Evolutionary conservation across 2,797 vertebrate genomes (phyloP).

Genomic region (Acridotheres tristis): DNA sequence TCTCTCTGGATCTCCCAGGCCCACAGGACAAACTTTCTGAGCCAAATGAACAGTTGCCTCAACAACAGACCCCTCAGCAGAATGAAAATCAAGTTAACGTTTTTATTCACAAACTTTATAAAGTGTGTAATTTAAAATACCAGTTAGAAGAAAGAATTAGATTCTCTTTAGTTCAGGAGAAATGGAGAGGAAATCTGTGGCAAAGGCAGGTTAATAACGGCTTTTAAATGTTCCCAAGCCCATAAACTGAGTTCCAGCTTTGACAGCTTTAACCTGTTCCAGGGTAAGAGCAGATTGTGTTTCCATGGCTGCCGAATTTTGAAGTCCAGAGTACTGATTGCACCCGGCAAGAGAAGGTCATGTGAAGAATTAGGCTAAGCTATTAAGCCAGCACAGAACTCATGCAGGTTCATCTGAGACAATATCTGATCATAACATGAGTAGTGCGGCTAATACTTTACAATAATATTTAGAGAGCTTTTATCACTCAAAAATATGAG

Average conservation of each 20-base stretch:
- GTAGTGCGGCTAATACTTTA: not conserved
- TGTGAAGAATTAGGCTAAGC: not conserved
- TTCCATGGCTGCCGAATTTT: slow-evolving; percentile 8
- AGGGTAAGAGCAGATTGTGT: not conserved
- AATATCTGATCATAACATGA: not conserved
- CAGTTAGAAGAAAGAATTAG: not conserved
- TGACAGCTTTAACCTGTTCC: not conserved
- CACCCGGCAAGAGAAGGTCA: not conserved
- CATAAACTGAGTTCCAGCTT: not conserved
- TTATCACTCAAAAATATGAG: not conserved
- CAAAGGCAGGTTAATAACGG: not conserved
- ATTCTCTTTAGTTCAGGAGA: not conserved
- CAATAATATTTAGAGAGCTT: not conserved
- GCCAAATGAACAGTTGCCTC: not conserved
- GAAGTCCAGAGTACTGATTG: not conserved
- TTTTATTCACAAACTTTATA: not conserved
- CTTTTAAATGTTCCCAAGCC: not conserved
- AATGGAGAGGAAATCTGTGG: not conserved
- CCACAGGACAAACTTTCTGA: not conserved
- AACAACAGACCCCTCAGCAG: not conserved
- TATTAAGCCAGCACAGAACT: not conserved
- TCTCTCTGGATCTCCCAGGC: not conserved
- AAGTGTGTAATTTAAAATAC: not conserved
- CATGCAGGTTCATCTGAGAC: not conserved
- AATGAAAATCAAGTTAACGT: not conserved